Conservation (phyloP, 2,888 invertebrate genomes). For the Lycocerus yunnanus region DNA sequence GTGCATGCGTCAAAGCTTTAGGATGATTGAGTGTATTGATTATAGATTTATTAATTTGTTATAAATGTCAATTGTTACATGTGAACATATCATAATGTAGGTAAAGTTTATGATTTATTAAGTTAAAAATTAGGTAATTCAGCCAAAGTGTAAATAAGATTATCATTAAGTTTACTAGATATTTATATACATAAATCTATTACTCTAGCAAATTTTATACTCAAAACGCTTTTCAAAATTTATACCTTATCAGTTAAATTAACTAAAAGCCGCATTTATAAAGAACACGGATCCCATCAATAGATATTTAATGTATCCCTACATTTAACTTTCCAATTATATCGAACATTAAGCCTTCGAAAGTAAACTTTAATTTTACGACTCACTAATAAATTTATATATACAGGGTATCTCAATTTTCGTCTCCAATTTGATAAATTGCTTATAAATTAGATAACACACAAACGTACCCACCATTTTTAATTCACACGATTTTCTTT, state of each 20-base stretch:
- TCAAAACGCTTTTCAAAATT: slow-evolving; percentile 36
- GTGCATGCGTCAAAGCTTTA: slow-evolving; percentile 30
- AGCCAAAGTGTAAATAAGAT: slow-evolving; percentile 49
- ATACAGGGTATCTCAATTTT: neutral
- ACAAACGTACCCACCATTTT: neutral
- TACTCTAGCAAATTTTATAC: slow-evolving; percentile 38
- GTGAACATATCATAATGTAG: slow-evolving; percentile 26
- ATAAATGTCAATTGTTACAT: slow-evolving; percentile 30
- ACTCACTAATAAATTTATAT: neutral
- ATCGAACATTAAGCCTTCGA: neutral
- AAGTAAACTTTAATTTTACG: neutral
- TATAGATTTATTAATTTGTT: slow-evolving; percentile 30
- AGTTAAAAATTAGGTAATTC: slow-evolving; percentile 28
- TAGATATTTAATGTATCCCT: neutral
- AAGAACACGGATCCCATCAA: neutral
- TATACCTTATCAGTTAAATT: slow-evolving; percentile 35
- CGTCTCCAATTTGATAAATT: neutral
- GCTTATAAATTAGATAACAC: no score
- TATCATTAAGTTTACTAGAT: slow-evolving; percentile 30
- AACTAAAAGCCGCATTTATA: slow-evolving; percentile 23
- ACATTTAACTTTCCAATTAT: neutral
- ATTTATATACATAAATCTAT: slow-evolving; percentile 14
- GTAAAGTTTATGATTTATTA: slow-evolving; percentile 34
- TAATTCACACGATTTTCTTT: neutral
- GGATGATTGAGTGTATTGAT: slow-evolving; percentile 19